These are phyloP conservation scores for Erinaceus europaeus DNA, from an alignment of 2,113 vertebrate species.

Conservation along the genomic window DNA sequence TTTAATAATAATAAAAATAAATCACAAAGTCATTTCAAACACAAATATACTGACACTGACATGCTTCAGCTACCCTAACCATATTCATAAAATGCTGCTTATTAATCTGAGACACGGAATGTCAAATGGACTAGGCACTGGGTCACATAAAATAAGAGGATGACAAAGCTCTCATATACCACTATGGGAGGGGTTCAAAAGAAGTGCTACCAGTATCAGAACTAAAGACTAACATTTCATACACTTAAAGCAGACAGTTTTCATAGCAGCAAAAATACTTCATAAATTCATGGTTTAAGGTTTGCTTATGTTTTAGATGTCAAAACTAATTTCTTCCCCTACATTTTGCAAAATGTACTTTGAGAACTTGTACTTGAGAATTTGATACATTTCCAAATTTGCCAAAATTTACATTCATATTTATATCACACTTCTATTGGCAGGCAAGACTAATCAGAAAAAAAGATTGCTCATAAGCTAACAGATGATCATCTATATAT, in stretches of 20 bases:
- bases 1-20: no score
- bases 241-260: not conserved
- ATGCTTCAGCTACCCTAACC: not conserved
- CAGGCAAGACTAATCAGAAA: not conserved
- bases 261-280: not conserved
- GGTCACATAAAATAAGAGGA: not conserved
- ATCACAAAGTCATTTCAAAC: slow-evolving; percentile 21
- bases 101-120: slow-evolving; percentile 30
- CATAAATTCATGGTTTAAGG: not conserved
- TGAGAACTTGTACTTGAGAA: not conserved
- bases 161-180: not conserved
- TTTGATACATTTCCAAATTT: not conserved
- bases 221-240: not conserved
- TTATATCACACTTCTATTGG: not conserved
- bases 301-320: slow-evolving; percentile 2
- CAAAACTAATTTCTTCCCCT: slow-evolving; percentile 15
- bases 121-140: not conserved
- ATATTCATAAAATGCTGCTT: not conserved
- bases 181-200: not conserved
- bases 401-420: slow-evolving; percentile 12
- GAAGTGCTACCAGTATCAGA: not conserved
- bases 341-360: slow-evolving; percentile 18
- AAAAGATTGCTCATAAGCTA: not conserved
- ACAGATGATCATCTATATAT: not conserved
- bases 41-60: not conserved